Evolutionary conservation across 1,140 invertebrate genomes (phyloP).

Genomic region (Ceratina australensis): DNA sequence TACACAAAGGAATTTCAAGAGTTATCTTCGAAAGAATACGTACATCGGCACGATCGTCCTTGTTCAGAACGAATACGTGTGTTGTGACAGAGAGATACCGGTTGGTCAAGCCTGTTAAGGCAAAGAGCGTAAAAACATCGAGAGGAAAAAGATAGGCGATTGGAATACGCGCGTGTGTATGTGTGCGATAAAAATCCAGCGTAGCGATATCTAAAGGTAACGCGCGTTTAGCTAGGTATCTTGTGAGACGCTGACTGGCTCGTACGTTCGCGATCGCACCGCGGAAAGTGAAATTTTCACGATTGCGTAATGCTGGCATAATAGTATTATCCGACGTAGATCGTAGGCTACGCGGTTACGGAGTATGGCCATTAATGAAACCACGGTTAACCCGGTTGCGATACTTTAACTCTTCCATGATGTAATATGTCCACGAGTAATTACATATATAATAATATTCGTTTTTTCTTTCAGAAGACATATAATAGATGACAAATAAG

Average conservation of each 20-base stretch:
- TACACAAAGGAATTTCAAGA: not conserved
- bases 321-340: constrained; percentile 68
- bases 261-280: constrained; percentile 56
- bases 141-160: constrained; percentile 12
- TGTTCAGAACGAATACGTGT: constrained; percentile 33
- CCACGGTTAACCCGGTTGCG: not conserved
- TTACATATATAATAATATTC: too few species aligned
- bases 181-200: constrained; percentile 22
- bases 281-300: constrained; percentile 74
- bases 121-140: not conserved
- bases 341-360: constrained; percentile 18
- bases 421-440: not conserved
- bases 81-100: constrained; percentile 15
- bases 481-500: too few species aligned
- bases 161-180: constrained; percentile 5
- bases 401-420: not conserved
- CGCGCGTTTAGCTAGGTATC: not conserved
- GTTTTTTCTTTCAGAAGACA: too few species aligned
- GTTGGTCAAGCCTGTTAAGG: constrained; percentile 14
- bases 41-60: constrained; percentile 33
- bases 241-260: not conserved
- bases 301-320: constrained; percentile 71
- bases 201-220: constrained; percentile 7
- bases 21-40: not conserved
- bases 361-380: constrained; percentile 40